Evolutionary conservation across 2,797 vertebrate species (phyloP), one percentile per base, ranked within the genome.

Genomic region (Alectoris magna): DNA sequence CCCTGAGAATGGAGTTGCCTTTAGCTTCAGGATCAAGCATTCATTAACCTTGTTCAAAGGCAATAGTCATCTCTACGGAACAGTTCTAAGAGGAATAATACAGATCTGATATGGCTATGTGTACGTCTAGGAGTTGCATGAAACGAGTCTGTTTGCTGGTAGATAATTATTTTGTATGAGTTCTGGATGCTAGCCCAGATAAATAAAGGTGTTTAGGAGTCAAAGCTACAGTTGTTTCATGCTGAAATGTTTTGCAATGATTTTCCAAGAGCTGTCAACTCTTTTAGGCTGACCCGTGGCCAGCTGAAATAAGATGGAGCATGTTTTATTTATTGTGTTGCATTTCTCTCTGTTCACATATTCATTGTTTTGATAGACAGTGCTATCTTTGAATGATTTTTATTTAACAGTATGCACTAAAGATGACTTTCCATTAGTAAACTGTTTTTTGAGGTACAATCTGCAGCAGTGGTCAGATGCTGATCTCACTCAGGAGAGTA

Each of bases 91-190:
- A 90, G 75, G 34, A 91, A 36, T 31, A 90, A 85, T 67, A 85
- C 84, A 21, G 63, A 94, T 89, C 90, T 93, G 84, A 87, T 95
- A 83, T 16, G 58, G 55, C 19, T 36, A 14, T 93, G 68, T 83
- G 9, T 87, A 48, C 44, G 66, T 87, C 91, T 94, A 59, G 59
- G 59, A 38, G 23, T 79, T 90, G 64, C 56, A 79, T 27, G 51
- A 94, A 94, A 95, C 78, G 55, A 85, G 27, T 81, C 67, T 84
- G 46, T 87, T 53, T 87, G 59, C 91, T 80, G 78, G 88, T 78
- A 93, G 87, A 63, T 95, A 91, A 95, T 96, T 95, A 93, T 93
- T 96, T 94, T 83, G 55, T 83, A 92, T 5, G 17, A 76, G 60
- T 88, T 91, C 80, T 96, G 93, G 85, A 92, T 73, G 48, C 84